Evolutionary conservation across 2,113 vertebrate genomes (phyloP), one percentile per base, ranked within the genome.

Genomic region (Nestor notabilis): DNA sequence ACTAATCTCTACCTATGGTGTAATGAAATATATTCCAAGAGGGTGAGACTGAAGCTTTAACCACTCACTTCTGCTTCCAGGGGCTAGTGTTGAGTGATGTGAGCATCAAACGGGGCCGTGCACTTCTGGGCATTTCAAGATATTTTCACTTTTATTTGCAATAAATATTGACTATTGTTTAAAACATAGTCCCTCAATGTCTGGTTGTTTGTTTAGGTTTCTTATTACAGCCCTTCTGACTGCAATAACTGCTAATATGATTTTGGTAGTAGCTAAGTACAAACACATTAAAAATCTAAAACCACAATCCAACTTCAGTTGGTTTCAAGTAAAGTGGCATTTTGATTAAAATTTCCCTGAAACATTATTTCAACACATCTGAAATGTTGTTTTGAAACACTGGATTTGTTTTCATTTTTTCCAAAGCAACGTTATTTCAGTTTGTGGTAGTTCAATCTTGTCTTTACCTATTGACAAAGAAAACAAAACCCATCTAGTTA

Each of bases 11-110:
- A 18, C 5, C 21, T 27, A 14, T 18, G 13, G 7, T 28, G 5
- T 24, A 39, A 68, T 17, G 7, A 74, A 64, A 12, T 13, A 20
- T 29, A 5, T 53, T 86, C 41, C 37, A 53, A 70, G 31, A 33
- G 16, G 11, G 19, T 43, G 28, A 58, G 1, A 10, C 29, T 55
- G 46, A 63, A 49, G 17, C 15, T 49, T 49, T 56, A 63, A 24
- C 18, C 4, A 5, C 17, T 74, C 1, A 0, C 12, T 17, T 50
- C 16, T 50, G 13, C 35, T 77, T 60, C 17, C 7, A 50, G 19
- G 7, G 5, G 10, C 55, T 76, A 55, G 7, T 17, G 2, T 33
- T 47, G 7, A 27, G n/a, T 25, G 25, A 31, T 12, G 5, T 13
- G 10, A 74, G 4, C 17, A 25, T 41, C 28, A 70, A 33, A 23